phyloP scores from a whole-genome alignment of 2,113 vertebrate species.

The Cinclus mexicanus region DNA sequence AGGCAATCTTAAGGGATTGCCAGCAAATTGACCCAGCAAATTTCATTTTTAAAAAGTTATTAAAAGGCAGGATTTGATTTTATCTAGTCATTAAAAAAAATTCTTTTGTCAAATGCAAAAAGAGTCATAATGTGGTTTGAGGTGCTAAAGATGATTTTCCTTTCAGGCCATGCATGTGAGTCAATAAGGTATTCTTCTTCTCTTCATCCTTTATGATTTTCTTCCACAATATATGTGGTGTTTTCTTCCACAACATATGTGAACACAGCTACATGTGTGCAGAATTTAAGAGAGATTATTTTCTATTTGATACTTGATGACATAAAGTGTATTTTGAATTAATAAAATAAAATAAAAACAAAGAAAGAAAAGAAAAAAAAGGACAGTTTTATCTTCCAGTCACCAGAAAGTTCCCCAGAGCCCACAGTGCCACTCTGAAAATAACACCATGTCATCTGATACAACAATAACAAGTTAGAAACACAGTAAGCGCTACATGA shows the following conservation, averaged over 20 bases:
- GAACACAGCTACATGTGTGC: neutral
- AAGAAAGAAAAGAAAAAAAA: neutral
- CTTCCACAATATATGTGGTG: neutral
- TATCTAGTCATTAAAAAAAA: neutral
- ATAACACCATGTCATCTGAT: neutral
- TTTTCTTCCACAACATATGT: neutral
- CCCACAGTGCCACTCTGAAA: neutral
- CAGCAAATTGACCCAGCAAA: neutral
- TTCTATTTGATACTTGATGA: neutral
- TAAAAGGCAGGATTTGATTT: neutral
- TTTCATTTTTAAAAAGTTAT: neutral
- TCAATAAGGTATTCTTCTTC: neutral
- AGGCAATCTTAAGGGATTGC: neutral
- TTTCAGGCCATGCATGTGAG: neutral
- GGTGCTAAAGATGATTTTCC: neutral
- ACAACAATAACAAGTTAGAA: neutral
- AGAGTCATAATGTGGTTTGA: neutral
- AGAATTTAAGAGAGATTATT: neutral
- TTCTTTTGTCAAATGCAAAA: neutral
- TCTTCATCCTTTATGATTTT: neutral
- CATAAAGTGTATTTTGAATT: neutral
- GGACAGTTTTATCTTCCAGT: neutral
- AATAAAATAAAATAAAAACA: neutral
- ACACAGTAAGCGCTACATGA: neutral
- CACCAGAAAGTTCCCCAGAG: neutral